Evolutionary conservation across 1,140 invertebrate species (phyloP).

Genomic region (Berghia stephanieae): DNA sequence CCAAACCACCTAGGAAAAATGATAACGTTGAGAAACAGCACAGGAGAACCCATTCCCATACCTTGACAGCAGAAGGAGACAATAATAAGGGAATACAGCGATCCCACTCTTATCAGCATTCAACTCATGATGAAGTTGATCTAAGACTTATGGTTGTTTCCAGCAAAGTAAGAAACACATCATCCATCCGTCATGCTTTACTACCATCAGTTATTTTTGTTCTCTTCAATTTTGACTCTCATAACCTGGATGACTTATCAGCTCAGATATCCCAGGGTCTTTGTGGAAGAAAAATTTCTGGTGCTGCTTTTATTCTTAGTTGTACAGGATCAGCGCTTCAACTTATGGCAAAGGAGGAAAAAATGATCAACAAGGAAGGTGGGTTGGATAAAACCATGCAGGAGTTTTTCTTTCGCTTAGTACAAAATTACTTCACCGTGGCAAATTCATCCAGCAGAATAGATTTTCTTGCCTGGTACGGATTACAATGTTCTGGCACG

Average conservation of each 20-base stretch:
- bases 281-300: constrained; percentile 59
- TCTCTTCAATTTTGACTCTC: constrained; percentile 65
- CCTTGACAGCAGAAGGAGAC: constrained; percentile 2
- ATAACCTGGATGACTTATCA: constrained; percentile 61
- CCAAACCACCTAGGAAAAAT: neutral
- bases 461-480: constrained; percentile 25
- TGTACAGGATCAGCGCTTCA: constrained; percentile 64
- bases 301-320: constrained; percentile 66
- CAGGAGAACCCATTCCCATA: neutral
- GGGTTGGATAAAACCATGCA: neutral
- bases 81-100: no score
- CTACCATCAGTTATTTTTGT: constrained; percentile 57
- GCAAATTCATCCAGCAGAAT: constrained; percentile 33
- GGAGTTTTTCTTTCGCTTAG: constrained; percentile 14
- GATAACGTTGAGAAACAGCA: neutral
- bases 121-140: neutral
- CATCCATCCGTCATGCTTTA: constrained; percentile 50
- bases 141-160: constrained; percentile 52
- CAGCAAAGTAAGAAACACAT: constrained; percentile 53
- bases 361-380: constrained; percentile 42
- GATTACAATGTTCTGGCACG: neutral
- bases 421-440: constrained; percentile 24
- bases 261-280: constrained; percentile 54
- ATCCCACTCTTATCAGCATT: neutral
- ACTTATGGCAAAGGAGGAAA: constrained; percentile 65